Percentiles rank a stretch among this genome's conserved stretches.
phyloP scores from a whole-genome alignment of 2,888 invertebrate species.

The Euzetes globulus region DNA sequence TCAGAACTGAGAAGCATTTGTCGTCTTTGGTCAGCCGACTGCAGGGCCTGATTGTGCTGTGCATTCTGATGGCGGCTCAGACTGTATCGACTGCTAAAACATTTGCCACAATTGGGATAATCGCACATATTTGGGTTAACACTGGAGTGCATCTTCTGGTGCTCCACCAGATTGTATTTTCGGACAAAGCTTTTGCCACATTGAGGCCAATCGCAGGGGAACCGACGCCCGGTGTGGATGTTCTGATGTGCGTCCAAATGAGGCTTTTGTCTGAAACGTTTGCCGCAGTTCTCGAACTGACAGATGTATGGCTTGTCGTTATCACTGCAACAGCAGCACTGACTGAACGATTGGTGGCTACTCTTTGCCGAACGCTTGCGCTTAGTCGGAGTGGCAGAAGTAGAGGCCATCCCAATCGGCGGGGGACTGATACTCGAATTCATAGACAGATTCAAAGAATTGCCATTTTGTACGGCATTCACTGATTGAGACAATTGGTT shows the following conservation, averaged over 20 bases:
- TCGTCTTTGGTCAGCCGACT: background rate
- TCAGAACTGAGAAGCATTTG: conserved; percentile 9
- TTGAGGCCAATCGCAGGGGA: conserved; percentile 31
- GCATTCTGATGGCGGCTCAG: conserved; percentile 31
- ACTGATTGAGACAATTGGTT: conserved; percentile 20
- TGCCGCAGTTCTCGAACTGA: conserved; percentile 31
- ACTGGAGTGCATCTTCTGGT: conserved; percentile 31
- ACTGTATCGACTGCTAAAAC: conserved; percentile 35
- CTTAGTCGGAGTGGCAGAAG: background rate
- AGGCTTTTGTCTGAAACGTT: conserved; percentile 35
- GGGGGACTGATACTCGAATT: background rate
- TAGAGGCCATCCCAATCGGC: background rate
- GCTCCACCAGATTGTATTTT: conserved; percentile 34
- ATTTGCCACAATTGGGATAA: conserved; percentile 33
- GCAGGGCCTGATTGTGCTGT: conserved; percentile 30
- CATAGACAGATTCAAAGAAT: background rate
- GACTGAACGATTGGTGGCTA: background rate
- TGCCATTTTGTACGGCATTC: background rate
- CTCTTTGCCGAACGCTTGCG: background rate
- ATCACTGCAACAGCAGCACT: conserved; percentile 30
- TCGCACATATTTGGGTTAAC: conserved; percentile 33
- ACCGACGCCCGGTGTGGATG: conserved; percentile 33
- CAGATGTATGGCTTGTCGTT: conserved; percentile 30
- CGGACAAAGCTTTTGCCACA: conserved; percentile 36
- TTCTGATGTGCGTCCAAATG: conserved; percentile 33